A percentile compares a stretch with the other conserved stretches of the same genome.
Evolutionary conservation across 1,140 invertebrate genomes (phyloP).

Genomic region (Pseudachorutes palmiensis): DNA sequence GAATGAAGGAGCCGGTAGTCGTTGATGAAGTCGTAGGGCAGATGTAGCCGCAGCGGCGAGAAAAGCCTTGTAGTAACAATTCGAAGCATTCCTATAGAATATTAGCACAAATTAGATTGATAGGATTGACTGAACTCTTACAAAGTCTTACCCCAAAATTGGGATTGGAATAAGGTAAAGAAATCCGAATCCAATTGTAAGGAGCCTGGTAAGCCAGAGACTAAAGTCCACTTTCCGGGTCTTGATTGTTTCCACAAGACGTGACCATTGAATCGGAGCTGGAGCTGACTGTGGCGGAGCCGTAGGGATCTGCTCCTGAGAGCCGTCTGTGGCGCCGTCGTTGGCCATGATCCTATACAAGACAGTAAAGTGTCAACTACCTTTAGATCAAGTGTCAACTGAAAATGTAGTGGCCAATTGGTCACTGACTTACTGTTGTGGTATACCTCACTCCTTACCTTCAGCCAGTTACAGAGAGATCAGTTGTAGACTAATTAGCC

Average conservation of each 20-base stretch:
- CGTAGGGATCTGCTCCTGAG: background rate
- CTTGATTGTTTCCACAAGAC: slow-evolving; percentile 43
- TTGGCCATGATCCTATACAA: background rate
- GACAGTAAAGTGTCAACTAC: too few relatives aligned
- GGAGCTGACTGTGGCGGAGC: background rate
- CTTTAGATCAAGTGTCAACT: too few relatives aligned
- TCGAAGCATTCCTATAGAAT: slow-evolving; percentile 21
- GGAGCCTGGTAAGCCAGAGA: slow-evolving; percentile 70
- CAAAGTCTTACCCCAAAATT: slow-evolving; percentile 71
- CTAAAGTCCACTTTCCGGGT: slow-evolving; percentile 75
- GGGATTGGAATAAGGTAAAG: slow-evolving; percentile 79
- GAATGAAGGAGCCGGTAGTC: slow-evolving; percentile 70
- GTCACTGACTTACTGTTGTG: too few relatives aligned
- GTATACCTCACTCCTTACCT: too few relatives aligned
- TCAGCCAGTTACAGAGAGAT: too few relatives aligned
- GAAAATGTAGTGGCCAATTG: too few relatives aligned
- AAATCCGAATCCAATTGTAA: slow-evolving; percentile 71
- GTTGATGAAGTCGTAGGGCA: slow-evolving; percentile 84
- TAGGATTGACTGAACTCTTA: background rate
- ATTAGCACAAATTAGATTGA: background rate
- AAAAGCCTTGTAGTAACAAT: slow-evolving; percentile 79
- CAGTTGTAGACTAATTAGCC: too few relatives aligned
- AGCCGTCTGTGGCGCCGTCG: background rate
- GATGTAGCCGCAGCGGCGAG: slow-evolving; percentile 86
- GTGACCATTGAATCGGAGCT: slow-evolving; percentile 14